These are phyloP conservation scores for Alethe diademata DNA, from an alignment of 2,113 vertebrate species.

Conservation along the genomic window DNA sequence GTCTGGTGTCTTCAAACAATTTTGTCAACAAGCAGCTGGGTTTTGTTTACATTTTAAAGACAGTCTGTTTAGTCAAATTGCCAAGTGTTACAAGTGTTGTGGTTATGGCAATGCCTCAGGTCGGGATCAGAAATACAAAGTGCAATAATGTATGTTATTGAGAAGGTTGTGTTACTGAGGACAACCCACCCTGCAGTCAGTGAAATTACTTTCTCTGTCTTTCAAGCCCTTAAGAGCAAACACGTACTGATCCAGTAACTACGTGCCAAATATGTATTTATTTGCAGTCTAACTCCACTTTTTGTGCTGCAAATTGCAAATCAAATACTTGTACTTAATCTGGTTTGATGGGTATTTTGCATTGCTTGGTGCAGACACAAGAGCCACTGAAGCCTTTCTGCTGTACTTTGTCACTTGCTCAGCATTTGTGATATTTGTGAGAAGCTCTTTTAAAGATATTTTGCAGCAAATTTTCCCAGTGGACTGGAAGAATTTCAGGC, in stretches of 20 bases:
- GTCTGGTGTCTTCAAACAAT: not conserved
- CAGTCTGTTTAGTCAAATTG: not conserved
- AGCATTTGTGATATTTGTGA: not conserved
- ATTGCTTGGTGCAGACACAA: not conserved
- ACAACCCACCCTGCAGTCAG: not conserved
- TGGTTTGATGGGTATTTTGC: not conserved
- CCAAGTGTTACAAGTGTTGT: not conserved
- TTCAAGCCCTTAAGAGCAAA: not conserved
- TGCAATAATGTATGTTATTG: not conserved
- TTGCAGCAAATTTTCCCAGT: not conserved
- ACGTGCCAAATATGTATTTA: not conserved
- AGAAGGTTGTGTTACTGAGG: not conserved
- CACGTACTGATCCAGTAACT: not conserved
- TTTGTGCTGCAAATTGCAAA: not conserved
- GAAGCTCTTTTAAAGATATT: not conserved
- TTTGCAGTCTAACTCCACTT: not conserved
- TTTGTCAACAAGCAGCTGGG: constrained; percentile 9
- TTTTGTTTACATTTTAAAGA: constrained; percentile 6
- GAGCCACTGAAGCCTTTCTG: not conserved
- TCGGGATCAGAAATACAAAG: not conserved
- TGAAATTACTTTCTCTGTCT: not conserved
- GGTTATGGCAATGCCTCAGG: not conserved
- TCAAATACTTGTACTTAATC: not conserved
- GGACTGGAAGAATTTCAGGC: constrained; percentile 1
- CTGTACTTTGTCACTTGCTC: not conserved